Percentiles rank a stretch among this genome's conserved stretches.
These are phyloP conservation scores for Hymenopus coronatus DNA, from an alignment of 2,888 invertebrate genomes.

Conservation along the genomic window DNA sequence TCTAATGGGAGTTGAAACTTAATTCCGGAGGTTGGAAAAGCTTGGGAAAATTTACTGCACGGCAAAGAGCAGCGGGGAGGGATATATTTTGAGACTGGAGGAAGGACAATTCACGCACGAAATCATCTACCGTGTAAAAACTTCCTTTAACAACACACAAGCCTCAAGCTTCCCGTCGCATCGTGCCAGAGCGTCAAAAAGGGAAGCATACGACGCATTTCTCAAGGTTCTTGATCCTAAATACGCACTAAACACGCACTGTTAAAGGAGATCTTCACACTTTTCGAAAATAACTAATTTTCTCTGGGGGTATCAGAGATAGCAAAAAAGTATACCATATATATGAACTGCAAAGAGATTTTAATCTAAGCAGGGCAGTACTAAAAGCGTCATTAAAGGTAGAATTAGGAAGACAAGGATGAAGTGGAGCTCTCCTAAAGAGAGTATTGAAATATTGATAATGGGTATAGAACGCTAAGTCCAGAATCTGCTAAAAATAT, in stretches of 20 bases:
- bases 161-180: not conserved
- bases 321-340: too few relatives aligned
- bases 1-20: conserved; percentile 27
- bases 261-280: not conserved
- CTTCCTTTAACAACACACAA: conserved; percentile 18
- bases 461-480: too few relatives aligned
- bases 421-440: too few relatives aligned
- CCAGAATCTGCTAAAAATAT: too few relatives aligned
- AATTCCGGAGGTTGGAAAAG: conserved; percentile 5
- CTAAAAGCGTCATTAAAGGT: too few relatives aligned
- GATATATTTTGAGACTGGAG: not conserved
- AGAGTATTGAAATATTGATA: too few relatives aligned
- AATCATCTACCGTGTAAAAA: conserved; percentile 19
- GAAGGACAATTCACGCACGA: not conserved
- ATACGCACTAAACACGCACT: not conserved
- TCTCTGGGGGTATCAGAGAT: too few relatives aligned
- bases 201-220: not conserved
- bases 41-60: conserved; percentile 21
- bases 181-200: not conserved
- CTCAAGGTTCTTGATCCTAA: not conserved
- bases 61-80: not conserved
- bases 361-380: too few relatives aligned
- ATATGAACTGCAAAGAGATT: too few relatives aligned
- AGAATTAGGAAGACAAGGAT: too few relatives aligned
- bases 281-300: too few relatives aligned